Evolutionary conservation across 2,113 vertebrate species (phyloP), one percentile per base, ranked within the genome.

Genomic region (Podiceps cristatus): DNA sequence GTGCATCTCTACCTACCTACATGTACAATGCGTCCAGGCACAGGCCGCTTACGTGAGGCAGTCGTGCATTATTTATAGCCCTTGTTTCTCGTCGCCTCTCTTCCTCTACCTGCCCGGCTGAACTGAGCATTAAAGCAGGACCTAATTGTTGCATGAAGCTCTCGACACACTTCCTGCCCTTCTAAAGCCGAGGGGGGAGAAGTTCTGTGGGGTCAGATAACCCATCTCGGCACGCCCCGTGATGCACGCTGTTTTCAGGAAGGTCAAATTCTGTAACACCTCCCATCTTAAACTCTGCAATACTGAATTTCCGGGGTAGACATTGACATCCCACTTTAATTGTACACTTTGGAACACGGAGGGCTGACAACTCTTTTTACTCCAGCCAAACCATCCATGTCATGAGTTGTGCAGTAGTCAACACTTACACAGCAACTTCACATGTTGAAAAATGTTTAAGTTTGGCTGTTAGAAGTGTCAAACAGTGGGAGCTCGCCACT

Each of bases 21-120:
- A 13, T 1, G 13, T 19, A 40, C 1, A 42, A 28, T 2, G 22
- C 0, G 1, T 35, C 37, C 53, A 53, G 0, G 16, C 35, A 60
- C 22, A 55, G 80, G 31, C 31, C 59, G 49, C 53, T 63, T 27
- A 75, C 0, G 0, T 4, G 44, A 74, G 60, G 27, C 27, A 55
- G 44, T 9, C 20, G 5, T 27, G 25, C 33, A 66, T 67, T 86
- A 77, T 44, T 89, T 60, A 90, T 4, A 93, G 89, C 27, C 47
- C 31, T 25, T 2, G 12, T 15, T 42, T 72, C 42, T 77, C 79
- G 80, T 9, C 0, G 0, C 17, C 67, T 69, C 68, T 60, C 33
- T 31, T 73, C 44, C 67, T 58, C 76, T n/a, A 88, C 63, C 68
- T 47, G 68, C 37, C 60, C 76, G 23, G 50, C 0, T 10, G 68